Evolutionary conservation across 2,113 vertebrate genomes (phyloP).

Genomic region (Zingel zingel): DNA sequence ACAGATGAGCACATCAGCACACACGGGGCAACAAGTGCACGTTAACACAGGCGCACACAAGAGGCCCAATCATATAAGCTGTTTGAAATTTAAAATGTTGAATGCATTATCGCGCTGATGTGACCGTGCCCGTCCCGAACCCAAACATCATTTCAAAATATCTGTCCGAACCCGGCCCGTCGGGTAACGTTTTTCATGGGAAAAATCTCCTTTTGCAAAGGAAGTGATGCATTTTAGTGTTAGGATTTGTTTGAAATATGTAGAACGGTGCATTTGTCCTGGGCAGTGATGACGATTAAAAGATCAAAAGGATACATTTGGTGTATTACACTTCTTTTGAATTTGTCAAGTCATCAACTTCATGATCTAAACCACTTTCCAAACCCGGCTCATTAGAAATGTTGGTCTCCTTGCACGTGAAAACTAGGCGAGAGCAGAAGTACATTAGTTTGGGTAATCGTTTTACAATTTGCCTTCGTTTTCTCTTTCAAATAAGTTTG

Average conservation of each 20-base stretch:
- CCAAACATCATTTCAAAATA: too few species aligned
- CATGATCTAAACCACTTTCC: not conserved
- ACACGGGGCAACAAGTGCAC: too few species aligned
- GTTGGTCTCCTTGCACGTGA: not conserved
- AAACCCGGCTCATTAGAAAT: not conserved
- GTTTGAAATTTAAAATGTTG: too few species aligned
- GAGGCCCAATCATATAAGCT: too few species aligned
- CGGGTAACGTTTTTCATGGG: not conserved
- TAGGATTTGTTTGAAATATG: conserved; percentile 10
- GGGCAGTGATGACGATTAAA: not conserved
- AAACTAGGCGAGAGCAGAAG: not conserved
- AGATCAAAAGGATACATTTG: not conserved
- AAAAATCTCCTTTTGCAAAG: not conserved
- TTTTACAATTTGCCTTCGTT: not conserved
- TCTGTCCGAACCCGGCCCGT: too few species aligned
- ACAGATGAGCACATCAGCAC: too few species aligned
- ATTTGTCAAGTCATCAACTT: not conserved
- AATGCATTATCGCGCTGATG: too few species aligned
- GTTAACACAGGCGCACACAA: too few species aligned
- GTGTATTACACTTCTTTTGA: not conserved
- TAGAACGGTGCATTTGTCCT: not conserved
- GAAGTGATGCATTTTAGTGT: conserved; percentile 1
- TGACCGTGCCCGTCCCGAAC: too few species aligned
- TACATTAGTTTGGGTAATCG: not conserved
- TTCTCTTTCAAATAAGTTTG: not conserved